Evolutionary conservation across 2,113 vertebrate genomes (phyloP).

Genomic region (Tragulus kanchil): DNA sequence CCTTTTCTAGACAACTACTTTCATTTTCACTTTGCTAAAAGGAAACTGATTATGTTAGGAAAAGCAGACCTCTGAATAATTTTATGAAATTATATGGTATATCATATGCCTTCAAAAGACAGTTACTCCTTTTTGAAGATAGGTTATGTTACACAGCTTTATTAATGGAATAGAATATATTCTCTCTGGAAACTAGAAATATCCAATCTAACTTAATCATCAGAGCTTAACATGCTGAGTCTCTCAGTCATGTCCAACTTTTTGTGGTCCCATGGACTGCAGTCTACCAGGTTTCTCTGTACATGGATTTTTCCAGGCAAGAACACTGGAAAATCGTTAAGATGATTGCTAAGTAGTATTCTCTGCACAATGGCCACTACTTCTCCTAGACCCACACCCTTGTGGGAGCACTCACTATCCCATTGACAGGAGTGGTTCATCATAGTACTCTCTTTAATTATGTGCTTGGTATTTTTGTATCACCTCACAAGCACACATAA

Average conservation of each 20-base stretch:
- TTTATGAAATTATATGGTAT: background rate
- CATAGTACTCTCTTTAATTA: background rate
- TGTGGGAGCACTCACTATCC: background rate
- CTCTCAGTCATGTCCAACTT: too few species aligned
- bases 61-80: background rate
- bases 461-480: background rate
- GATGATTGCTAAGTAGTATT: background rate
- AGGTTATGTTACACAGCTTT: background rate
- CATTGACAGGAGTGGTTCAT: background rate
- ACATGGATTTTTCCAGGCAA: too few species aligned
- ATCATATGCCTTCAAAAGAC: background rate
- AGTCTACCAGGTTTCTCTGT: too few species aligned
- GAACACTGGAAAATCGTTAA: too few species aligned
- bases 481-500: background rate
- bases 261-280: too few species aligned
- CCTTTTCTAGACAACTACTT: background rate
- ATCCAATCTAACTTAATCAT: background rate
- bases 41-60: background rate
- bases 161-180: background rate
- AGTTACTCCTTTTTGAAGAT: background rate
- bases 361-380: background rate
- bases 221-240: background rate
- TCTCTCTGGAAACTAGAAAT: background rate
- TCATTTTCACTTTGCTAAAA: background rate
- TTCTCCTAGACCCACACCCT: background rate